A percentile compares a stretch with the other conserved stretches of the same genome.
Evolutionary conservation across 2,797 vertebrate species (phyloP).

Genomic region (Sebastes trivittatus): DNA sequence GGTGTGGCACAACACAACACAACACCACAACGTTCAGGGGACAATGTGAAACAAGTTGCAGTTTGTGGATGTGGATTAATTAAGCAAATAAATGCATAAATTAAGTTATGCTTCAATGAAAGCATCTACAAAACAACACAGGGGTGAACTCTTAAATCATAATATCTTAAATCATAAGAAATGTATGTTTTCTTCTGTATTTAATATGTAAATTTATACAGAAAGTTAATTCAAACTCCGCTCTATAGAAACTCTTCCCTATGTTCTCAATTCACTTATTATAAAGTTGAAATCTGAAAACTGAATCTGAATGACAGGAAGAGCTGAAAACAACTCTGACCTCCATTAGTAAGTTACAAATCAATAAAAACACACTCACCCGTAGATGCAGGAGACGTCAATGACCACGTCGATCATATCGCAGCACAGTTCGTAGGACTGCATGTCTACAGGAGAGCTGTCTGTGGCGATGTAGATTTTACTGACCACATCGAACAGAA

Average conservation of each 20-base stretch:
- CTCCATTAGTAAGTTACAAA: background rate
- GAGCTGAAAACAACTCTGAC: background rate
- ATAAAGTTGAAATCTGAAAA: background rate
- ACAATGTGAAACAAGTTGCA: background rate
- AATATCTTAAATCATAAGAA: constrained; percentile 4
- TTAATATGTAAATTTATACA: constrained; percentile 28
- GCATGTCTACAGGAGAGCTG: constrained; percentile 99
- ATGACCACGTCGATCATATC: constrained; percentile 99
- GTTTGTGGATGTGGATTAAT: constrained; percentile 35
- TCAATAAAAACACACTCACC: constrained; percentile 81
- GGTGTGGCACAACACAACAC: constrained; percentile 2
- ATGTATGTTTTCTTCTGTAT: background rate
- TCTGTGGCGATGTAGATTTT: constrained; percentile 99
- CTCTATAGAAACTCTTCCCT: background rate
- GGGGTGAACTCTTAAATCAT: background rate
- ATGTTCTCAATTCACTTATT: background rate
- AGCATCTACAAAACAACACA: constrained; percentile 6
- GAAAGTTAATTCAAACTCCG: background rate
- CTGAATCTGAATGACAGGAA: background rate
- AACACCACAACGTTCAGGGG: background rate
- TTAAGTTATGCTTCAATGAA: constrained; percentile 26
- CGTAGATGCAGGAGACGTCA: constrained; percentile 99
- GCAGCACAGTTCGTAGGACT: constrained; percentile 98
- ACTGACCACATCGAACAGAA: constrained; percentile 99
- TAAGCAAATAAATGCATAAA: constrained; percentile 29